Base-by-base conservation (phyloP, 2,797 vertebrate species). In the Oreortyx pictus region DNA sequence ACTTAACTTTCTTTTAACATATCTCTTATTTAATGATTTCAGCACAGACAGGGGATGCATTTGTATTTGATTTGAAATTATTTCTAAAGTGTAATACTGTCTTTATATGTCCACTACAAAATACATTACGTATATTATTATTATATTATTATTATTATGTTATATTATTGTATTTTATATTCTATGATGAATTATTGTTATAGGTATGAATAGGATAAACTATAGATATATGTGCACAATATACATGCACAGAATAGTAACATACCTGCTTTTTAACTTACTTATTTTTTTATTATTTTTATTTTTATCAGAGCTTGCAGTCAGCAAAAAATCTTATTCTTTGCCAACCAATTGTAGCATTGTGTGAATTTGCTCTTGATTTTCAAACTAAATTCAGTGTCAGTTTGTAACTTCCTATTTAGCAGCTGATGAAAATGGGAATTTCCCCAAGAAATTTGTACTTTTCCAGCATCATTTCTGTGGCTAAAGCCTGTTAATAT, bases 351-450 rank as follows among this genome's bases (percentile, higher is more conserved):
- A 75, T 52, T 25, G 14, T 11, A 11, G 5, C 1, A 2, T 7
- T 72, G 46, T n/a, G 29, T 73, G 59, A 95, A 93, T 78, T 71
- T 90, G 33, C 39, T 81, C 49, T 61, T 60, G 41, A 90, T 92
- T 95, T 88, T 91, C 79, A 93, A 94, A 94, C 90, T 31, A 88
- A 95, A n/a, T 49, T 78, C 82, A 44, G 12, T 22, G 11, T 66
- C 85, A 68, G 59, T 82, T 83, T 64, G 35, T 54, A 80, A 90
- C 82, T 87, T 91, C 92, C 77, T 89, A 44, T 66, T 91, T 94
- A 93, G 88, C 16, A 86, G 33, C 31, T 64, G 41, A 74, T 56
- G 79, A 86, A 92, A 94, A 85, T 11, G 43, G 79, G 46, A 83
- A 80, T 92, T 95, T 95, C 71, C 77, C 77, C 4, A 7, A 4